Percentiles rank a stretch among this genome's conserved stretches.
phyloP scores from a whole-genome alignment of 2,113 vertebrate genomes.

The Hemibagrus wyckioides region DNA sequence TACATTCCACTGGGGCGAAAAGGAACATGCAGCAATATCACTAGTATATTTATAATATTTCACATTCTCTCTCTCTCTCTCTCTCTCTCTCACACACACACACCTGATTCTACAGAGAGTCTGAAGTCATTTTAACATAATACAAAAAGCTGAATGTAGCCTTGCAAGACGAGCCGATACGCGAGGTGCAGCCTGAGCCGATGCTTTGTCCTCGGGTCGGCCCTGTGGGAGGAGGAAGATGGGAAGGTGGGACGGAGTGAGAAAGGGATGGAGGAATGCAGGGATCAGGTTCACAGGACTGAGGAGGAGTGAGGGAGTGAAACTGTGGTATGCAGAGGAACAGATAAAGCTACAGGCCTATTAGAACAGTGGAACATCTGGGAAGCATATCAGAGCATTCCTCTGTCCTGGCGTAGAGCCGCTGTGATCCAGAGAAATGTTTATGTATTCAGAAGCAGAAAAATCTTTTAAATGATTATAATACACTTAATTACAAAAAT shows the following conservation, averaged over 20 bases:
- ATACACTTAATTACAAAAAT: neutral
- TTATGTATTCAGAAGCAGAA: neutral
- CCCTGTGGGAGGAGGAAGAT: constrained; percentile 13
- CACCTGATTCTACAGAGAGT: neutral
- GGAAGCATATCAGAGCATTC: constrained; percentile 22
- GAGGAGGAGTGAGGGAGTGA: constrained; percentile 11
- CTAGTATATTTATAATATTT: neutral
- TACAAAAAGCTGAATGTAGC: constrained; percentile 46
- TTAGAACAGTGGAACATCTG: constrained; percentile 42
- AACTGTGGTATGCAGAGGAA: neutral
- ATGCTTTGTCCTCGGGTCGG: constrained; percentile 38
- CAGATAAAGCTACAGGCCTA: neutral
- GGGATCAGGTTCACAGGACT: constrained; percentile 1
- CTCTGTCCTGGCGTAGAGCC: neutral
- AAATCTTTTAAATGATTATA: neutral
- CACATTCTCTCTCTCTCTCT: neutral
- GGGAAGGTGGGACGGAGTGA: constrained; percentile 28
- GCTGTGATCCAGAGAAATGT: neutral
- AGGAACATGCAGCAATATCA: neutral
- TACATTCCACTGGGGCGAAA: neutral
- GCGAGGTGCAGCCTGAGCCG: constrained; percentile 35
- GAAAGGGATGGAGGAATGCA: neutral
- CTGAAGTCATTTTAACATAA: neutral
- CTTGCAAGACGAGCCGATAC: constrained; percentile 55
- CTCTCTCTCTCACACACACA: neutral